These are phyloP conservation scores for Adelognathus sp. DNA, from an alignment of 2,888 invertebrate species.

Conservation along the genomic window DNA sequence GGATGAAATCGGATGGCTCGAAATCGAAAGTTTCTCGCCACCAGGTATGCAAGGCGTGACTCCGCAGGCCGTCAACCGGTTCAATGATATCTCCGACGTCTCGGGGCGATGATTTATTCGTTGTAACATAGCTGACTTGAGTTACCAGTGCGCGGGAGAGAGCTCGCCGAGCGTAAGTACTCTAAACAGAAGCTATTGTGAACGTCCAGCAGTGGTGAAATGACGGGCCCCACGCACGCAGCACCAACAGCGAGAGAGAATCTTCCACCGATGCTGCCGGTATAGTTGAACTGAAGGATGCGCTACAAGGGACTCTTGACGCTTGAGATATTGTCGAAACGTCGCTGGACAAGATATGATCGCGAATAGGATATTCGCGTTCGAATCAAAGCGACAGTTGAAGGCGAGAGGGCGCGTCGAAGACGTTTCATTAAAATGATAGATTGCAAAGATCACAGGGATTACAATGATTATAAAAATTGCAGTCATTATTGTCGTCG, in stretches of 20 bases:
- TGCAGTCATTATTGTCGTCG: not conserved
- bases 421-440: not conserved
- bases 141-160: conserved; percentile 58
- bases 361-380: conserved; percentile 34
- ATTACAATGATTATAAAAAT: not conserved
- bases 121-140: conserved; percentile 77
- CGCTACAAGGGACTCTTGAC: conserved; percentile 56
- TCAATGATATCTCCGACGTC: conserved; percentile 80
- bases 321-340: conserved; percentile 57
- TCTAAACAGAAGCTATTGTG: conserved; percentile 81
- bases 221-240: conserved; percentile 77
- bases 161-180: conserved; percentile 71
- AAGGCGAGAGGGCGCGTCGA: not conserved
- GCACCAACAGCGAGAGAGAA: conserved; percentile 61
- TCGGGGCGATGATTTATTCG: conserved; percentile 79
- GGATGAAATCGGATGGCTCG: not conserved
- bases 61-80: conserved; percentile 75
- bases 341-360: conserved; percentile 50
- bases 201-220: conserved; percentile 73
- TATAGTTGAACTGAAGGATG: conserved; percentile 54
- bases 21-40: conserved; percentile 57
- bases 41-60: conserved; percentile 71
- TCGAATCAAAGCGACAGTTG: conserved; percentile 18
- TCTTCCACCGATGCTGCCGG: conserved; percentile 49
- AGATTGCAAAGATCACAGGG: too few species aligned